Evolutionary conservation across 1,140 invertebrate species (phyloP).

Genomic region (Parasteatoda tepidariorum): DNA sequence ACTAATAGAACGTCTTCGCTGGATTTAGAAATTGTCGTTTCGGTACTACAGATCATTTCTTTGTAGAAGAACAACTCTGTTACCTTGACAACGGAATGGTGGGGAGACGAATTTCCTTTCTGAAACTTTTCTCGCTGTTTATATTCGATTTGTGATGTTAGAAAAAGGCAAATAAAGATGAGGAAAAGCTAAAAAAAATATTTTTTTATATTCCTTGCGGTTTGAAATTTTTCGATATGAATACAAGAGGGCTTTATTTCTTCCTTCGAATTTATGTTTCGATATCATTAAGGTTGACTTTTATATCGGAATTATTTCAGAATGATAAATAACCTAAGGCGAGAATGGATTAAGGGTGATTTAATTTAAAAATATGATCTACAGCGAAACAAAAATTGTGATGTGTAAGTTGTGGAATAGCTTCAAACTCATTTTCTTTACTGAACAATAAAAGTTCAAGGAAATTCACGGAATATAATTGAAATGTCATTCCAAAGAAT

Average conservation of each 20-base stretch:
- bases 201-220: conserved; percentile 14
- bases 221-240: conserved; percentile 20
- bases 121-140: conserved; percentile 41
- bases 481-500: no score
- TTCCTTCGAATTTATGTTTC: not conserved
- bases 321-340: no score
- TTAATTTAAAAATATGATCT: no score
- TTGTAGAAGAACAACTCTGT: conserved; percentile 13
- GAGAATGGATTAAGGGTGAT: no score
- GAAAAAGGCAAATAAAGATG: conserved; percentile 15
- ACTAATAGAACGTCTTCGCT: conserved; percentile 40
- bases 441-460: no score
- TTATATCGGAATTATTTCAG: no score
- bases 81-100: conserved; percentile 31
- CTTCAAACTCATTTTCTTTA: no score
- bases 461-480: no score
- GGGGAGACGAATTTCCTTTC: conserved; percentile 12
- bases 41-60: conserved; percentile 17
- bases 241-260: not conserved
- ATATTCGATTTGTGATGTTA: conserved; percentile 41
- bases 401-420: no score
- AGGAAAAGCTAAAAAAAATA: not conserved
- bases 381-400: no score
- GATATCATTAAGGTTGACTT: no score
- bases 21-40: conserved; percentile 34